These are phyloP conservation scores for Campylomormyrus tamandua DNA, from an alignment of 2,113 vertebrate genomes.

Conservation along the genomic window DNA sequence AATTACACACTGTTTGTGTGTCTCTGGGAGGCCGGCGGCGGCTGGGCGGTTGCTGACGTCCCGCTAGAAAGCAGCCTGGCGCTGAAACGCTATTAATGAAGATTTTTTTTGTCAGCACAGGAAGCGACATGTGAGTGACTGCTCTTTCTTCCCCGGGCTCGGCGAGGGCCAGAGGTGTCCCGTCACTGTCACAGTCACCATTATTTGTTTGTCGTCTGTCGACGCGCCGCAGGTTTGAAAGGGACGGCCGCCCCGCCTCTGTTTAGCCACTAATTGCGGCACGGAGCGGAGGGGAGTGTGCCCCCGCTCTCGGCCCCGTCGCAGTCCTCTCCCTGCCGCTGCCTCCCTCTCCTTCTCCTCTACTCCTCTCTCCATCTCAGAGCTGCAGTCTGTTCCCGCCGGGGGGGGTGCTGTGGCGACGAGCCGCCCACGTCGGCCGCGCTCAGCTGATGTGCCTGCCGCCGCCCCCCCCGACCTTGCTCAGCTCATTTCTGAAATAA, in stretches of 20 bases:
- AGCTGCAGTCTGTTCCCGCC: conserved; percentile 35
- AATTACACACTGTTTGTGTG: conserved; percentile 90
- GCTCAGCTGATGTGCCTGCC: background rate
- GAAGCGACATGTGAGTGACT: conserved; percentile 78
- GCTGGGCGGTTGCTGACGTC: conserved; percentile 69
- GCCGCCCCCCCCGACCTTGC: background rate
- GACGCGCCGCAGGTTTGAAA: conserved; percentile 43
- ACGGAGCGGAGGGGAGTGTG: conserved; percentile 11
- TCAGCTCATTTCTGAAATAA: conserved; percentile 19
- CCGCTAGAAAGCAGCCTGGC: conserved; percentile 75
- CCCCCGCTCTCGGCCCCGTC: background rate
- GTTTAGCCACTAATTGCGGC: conserved; percentile 34
- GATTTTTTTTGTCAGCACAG: conserved; percentile 74
- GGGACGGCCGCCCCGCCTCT: conserved; percentile 52
- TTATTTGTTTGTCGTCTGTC: conserved; percentile 68
- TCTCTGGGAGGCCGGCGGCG: conserved; percentile 81
- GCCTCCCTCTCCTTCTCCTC: background rate
- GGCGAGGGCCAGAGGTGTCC: conserved; percentile 59
- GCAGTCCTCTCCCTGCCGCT: background rate
- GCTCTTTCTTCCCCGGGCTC: conserved; percentile 26
- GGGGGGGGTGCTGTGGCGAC: conserved; percentile 28
- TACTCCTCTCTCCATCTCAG: conserved; percentile 20
- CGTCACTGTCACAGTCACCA: conserved; percentile 72
- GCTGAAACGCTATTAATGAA: conserved; percentile 88
- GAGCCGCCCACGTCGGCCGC: conserved; percentile 22